Evolutionary conservation across 2,797 vertebrate genomes (phyloP).

Genomic region (Aphelocoma californica): DNA sequence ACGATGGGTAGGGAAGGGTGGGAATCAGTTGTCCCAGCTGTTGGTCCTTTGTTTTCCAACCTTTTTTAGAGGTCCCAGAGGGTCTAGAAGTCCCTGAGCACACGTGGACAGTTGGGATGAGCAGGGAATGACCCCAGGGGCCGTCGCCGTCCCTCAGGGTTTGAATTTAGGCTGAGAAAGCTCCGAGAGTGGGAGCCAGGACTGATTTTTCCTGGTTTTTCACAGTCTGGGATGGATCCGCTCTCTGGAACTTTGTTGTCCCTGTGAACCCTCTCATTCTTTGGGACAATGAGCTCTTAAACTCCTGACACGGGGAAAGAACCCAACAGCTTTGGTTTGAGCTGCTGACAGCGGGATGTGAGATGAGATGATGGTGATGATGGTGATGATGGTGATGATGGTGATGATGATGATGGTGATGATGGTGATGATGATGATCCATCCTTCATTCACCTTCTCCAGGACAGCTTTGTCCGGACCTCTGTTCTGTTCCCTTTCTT

Average conservation of each 20-base stretch:
- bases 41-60: neutral
- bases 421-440: neutral
- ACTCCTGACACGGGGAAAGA: rapidly evolving
- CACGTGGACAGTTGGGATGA: neutral
- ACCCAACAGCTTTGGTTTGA: rapidly evolving
- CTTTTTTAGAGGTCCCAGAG: neutral
- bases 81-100: neutral
- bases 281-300: neutral
- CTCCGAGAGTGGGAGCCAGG: neutral
- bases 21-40: neutral
- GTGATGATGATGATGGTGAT: neutral
- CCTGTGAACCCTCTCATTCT: neutral
- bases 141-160: rapidly evolving
- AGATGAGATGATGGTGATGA: neutral
- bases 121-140: too few species aligned
- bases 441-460: neutral
- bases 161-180: neutral
- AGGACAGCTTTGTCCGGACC: too few species aligned
- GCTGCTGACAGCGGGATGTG: neutral
- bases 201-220: neutral
- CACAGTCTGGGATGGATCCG: neutral
- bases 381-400: neutral
- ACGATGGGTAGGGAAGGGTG: rapidly evolving
- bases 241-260: neutral
- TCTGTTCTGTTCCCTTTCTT: neutral